Percentiles rank a stretch among this genome's conserved stretches.
Evolutionary conservation across 2,113 vertebrate species (phyloP).

Genomic region (Dasyprocta punctata): DNA sequence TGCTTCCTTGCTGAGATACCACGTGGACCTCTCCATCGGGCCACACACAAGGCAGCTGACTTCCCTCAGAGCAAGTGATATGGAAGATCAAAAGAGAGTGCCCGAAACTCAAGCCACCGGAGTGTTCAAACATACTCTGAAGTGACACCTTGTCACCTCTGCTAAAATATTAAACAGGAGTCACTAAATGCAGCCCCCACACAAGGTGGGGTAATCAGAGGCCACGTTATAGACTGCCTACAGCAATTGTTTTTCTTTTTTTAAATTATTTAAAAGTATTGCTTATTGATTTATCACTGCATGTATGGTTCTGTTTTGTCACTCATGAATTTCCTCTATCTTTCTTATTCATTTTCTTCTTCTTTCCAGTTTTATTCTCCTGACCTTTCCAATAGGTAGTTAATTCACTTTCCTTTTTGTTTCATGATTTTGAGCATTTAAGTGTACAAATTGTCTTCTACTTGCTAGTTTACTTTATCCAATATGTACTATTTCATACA

Average conservation of each 20-base stretch:
- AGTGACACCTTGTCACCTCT: not conserved
- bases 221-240: not conserved
- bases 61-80: not conserved
- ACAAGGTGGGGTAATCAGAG: not conserved
- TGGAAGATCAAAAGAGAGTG: not conserved
- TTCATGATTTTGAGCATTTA: not conserved
- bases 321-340: not conserved
- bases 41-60: not conserved
- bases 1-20: not conserved
- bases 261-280: not conserved
- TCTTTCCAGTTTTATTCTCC: not conserved
- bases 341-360: not conserved
- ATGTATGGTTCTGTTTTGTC: not conserved
- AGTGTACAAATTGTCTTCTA: not conserved
- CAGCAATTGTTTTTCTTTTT: not conserved
- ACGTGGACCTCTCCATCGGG: accelerated
- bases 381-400: not conserved
- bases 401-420: not conserved
- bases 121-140: not conserved
- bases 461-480: not conserved
- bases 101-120: not conserved
- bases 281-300: not conserved
- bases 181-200: not conserved
- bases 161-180: not conserved
- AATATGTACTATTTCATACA: not conserved